Evolutionary conservation across 2,888 invertebrate species (phyloP), one percentile per base, ranked within the genome.

Genomic region (Ichneumoninae sp.): DNA sequence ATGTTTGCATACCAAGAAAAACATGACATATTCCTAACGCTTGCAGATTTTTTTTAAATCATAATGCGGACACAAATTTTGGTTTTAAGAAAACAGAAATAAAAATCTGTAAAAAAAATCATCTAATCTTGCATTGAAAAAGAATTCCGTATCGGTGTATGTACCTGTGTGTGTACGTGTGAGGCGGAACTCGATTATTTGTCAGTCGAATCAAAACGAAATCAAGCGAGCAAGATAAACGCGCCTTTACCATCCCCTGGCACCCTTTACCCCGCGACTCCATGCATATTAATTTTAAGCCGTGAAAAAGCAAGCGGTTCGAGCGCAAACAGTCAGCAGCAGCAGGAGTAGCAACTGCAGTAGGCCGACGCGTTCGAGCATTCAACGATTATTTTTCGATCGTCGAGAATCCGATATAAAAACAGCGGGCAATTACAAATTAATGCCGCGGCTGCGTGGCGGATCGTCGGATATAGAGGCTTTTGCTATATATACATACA

Each of bases 211-310:
- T 93, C 93, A 92, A 93, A 92, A 93, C 90, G 92, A 92, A 93
- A 93, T 93, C 92, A 92, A 92, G 91, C 92, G 87, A 86, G 92
- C 92, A 92, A 92, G 93, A 93, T 92, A 93, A 93, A 93, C 93
- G 92, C 76, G 54, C 81, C 69, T 91, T 92, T 91, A 70, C 70
- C 81, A 19, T 30, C 22, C 19, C 19, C 33, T 10, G 22, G 7
- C 78, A 65, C 65, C 66, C 66, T 40, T 69, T 44, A 47, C 74
- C 87, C 87, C 89, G 88, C 90, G 88, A 89, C 87, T 90, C 91
- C 92, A 93, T 93, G 93, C 93, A 93, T 93, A 93, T 93, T 93
- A 93, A 93, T 93, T 93, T 92, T 92, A 92, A 93, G 92, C 93
- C 91, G 88, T 90, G 90, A 92, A 92, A 93, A 93, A 92, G 89